These are phyloP conservation scores for Sebastes fasciatus DNA, from an alignment of 2,113 vertebrate species.

Conservation along the genomic window DNA sequence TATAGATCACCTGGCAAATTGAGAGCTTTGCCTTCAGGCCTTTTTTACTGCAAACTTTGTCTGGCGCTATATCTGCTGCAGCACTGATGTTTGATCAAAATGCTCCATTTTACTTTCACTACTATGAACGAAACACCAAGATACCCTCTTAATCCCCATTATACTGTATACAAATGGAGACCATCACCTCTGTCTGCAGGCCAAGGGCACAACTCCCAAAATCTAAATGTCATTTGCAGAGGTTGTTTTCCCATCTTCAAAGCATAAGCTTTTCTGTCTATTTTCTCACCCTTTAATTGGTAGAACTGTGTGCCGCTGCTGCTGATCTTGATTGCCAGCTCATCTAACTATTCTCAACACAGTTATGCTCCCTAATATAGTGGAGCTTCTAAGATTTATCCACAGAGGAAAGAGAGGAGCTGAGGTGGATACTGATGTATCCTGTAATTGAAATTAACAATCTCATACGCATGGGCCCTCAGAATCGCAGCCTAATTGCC, in stretches of 20 bases:
- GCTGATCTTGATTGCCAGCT: conserved; percentile 33
- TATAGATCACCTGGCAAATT: conserved; percentile 42
- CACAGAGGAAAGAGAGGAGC: conserved; percentile 46
- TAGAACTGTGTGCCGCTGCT: neutral
- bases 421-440: conserved; percentile 67
- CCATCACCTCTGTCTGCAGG: neutral
- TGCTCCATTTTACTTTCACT: conserved; percentile 12
- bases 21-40: conserved; percentile 26
- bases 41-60: conserved; percentile 27
- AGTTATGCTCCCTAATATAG: conserved; percentile 52
- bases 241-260: conserved; percentile 28
- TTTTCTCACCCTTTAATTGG: conserved; percentile 5
- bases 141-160: neutral
- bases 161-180: neutral
- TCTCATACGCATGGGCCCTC: conserved; percentile 62
- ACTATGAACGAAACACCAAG: conserved; percentile 11
- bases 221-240: conserved; percentile 22
- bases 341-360: conserved; percentile 32
- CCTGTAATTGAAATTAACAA: conserved; percentile 77
- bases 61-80: conserved; percentile 17
- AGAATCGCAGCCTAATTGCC: conserved; percentile 73
- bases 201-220: conserved; percentile 1
- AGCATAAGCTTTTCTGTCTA: neutral
- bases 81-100: conserved; percentile 28
- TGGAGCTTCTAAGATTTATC: conserved; percentile 59